phyloP scores from a whole-genome alignment of 1,140 invertebrate species.

The Eufriesea mexicana region DNA sequence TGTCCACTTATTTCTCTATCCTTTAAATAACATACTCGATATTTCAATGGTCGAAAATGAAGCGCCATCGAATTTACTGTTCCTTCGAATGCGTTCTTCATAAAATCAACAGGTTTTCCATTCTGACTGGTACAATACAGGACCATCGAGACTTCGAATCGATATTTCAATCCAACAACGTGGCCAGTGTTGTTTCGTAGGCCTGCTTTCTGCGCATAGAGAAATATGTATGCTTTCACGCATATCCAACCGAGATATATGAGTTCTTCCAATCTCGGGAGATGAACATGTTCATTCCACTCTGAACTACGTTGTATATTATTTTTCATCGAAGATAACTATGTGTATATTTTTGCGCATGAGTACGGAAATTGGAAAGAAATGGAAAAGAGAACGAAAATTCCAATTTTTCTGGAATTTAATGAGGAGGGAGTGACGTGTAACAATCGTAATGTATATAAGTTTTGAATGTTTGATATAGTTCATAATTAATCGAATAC shows the following conservation, averaged over 20 bases:
- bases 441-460: no score
- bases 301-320: no score
- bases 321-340: not conserved
- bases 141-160: slow-evolving; percentile 22
- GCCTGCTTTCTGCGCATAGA: not conserved
- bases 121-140: slow-evolving; percentile 19
- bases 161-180: slow-evolving; percentile 39
- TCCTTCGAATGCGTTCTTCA: not conserved
- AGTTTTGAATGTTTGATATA: no score
- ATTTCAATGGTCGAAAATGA: not conserved
- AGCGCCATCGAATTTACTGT: not conserved
- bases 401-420: not conserved
- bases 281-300: not conserved
- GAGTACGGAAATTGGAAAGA: not conserved
- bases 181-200: not conserved
- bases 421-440: no score
- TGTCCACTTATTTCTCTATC: not conserved
- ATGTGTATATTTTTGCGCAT: not conserved
- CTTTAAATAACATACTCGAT: not conserved
- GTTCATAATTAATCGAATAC: no score
- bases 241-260: not conserved
- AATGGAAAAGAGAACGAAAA: not conserved
- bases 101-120: slow-evolving; percentile 52
- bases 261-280: slow-evolving; percentile 28
- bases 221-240: slow-evolving; percentile 14